Conservation (phyloP, 2,113 vertebrate genomes). For the Sceloporus tristichus region DNA sequence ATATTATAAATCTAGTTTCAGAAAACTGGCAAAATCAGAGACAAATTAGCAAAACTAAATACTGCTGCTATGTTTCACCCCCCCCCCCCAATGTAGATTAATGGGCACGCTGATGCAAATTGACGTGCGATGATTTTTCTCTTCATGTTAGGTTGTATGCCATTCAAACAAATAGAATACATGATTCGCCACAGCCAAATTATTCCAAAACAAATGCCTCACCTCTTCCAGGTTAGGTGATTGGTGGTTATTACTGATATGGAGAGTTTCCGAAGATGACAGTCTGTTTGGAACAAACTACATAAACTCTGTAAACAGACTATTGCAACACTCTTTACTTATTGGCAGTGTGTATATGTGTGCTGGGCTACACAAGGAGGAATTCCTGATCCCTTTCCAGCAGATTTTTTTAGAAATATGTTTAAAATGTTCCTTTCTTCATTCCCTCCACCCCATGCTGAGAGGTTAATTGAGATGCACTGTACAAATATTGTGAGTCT, state of each 20-base stretch:
- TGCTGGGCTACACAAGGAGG: neutral
- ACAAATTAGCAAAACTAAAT: too few species aligned
- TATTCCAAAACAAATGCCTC: neutral
- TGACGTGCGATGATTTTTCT: too few species aligned
- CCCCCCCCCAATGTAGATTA: too few species aligned
- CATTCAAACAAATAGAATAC: neutral
- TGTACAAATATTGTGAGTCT: conserved; percentile 16
- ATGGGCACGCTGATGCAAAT: too few species aligned
- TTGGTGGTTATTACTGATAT: neutral
- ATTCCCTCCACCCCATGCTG: conserved; percentile 22
- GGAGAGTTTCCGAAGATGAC: conserved; percentile 10
- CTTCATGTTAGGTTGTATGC: too few species aligned
- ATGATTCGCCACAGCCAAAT: neutral
- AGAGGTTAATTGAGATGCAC: conserved; percentile 45
- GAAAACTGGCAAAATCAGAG: too few species aligned
- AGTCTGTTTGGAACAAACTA: neutral
- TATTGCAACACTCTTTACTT: conserved; percentile 32
- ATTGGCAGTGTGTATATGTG: conserved; percentile 44
- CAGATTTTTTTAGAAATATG: conserved; percentile 37
- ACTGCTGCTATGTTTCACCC: too few species aligned
- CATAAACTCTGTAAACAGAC: neutral
- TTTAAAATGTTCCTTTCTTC: conserved; percentile 7
- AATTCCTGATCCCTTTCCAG: conserved; percentile 13
- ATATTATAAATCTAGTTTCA: neutral
- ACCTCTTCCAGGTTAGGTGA: neutral